A percentile compares a stretch with the other conserved stretches of the same genome.
Conservation (phyloP, 2,888 invertebrate genomes). For the Meteorus colon region DNA sequence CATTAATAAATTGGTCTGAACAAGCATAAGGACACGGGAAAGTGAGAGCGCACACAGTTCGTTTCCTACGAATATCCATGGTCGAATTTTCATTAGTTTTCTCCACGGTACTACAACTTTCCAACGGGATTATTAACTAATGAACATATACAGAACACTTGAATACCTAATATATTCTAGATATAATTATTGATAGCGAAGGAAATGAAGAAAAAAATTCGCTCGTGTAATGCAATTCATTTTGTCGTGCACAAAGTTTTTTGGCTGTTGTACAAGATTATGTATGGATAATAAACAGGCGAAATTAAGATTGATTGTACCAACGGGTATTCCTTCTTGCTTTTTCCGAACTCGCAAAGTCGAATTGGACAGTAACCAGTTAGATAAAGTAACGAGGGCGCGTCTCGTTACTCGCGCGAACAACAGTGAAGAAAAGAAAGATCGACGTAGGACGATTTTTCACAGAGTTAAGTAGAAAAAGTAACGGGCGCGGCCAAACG, state of each 20-base stretch:
- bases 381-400: constrained; percentile 53
- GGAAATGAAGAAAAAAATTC: neutral
- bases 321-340: neutral
- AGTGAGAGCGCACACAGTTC: constrained; percentile 29
- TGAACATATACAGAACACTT: neutral
- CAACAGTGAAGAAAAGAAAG: constrained; percentile 3
- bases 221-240: too few species aligned
- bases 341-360: constrained; percentile 12
- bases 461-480: constrained; percentile 53
- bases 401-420: constrained; percentile 53
- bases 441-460: constrained; percentile 59
- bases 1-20: constrained; percentile 57
- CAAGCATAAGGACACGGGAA: constrained; percentile 22
- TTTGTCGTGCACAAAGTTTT: too few species aligned
- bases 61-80: constrained; percentile 52
- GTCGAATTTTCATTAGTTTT: constrained; percentile 57
- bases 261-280: neutral
- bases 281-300: neutral
- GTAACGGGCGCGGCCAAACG: constrained; percentile 59
- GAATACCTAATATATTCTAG: neutral
- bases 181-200: neutral
- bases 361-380: constrained; percentile 32
- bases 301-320: constrained; percentile 31
- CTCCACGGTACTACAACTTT: neutral
- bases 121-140: constrained; percentile 1